Percentiles rank a stretch among this genome's conserved stretches.
phyloP scores from a whole-genome alignment of 2,888 invertebrate species.

The Eristalis arbustorum region DNA sequence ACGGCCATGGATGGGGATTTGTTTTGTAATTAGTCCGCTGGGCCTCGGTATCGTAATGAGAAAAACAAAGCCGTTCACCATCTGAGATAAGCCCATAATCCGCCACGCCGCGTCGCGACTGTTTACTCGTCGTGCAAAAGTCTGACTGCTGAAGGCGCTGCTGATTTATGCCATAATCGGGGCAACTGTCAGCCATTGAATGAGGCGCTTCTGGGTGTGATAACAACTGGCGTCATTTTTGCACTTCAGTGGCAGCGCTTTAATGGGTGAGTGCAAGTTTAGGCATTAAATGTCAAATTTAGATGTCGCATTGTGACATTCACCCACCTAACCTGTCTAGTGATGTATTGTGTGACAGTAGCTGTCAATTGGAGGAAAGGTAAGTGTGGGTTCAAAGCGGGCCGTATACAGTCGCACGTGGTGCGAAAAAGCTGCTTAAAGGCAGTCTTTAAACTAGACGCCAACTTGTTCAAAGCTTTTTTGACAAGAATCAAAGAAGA shows the following conservation, averaged over 20 bases:
- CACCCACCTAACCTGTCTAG: too few species aligned
- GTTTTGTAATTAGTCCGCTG: constrained; percentile 4
- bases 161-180: constrained; percentile 27
- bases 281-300: background rate
- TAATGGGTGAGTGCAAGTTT: too few species aligned
- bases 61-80: background rate
- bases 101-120: background rate
- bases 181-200: background rate
- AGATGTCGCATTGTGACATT: too few species aligned
- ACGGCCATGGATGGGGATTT: background rate
- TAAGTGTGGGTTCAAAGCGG: too few species aligned
- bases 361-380: too few species aligned
- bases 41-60: background rate
- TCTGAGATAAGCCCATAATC: background rate
- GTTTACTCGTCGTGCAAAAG: background rate
- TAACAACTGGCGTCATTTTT: background rate
- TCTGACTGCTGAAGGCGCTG: background rate
- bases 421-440: too few species aligned
- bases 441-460: too few species aligned
- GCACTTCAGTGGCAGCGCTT: background rate
- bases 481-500: too few species aligned
- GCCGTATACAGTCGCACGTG: too few species aligned
- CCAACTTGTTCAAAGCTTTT: too few species aligned
- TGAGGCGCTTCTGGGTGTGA: background rate
- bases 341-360: too few species aligned